Base-by-base conservation (phyloP, 2,113 vertebrate genomes). In the Sinocyclocheilus anshuiensis region DNA sequence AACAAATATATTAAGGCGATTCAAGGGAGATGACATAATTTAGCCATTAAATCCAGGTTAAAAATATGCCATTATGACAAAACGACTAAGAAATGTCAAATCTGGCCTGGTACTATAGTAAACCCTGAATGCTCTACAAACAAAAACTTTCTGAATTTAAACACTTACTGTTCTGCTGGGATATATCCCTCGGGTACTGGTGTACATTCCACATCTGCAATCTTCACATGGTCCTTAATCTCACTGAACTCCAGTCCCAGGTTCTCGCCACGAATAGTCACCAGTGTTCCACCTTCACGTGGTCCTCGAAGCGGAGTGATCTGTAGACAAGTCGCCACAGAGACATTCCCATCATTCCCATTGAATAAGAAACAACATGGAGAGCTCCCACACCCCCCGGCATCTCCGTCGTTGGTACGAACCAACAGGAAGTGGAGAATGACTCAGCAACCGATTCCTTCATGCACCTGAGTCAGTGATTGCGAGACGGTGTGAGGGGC, bases 221-320 rank as follows among this genome's bases (percentile, higher is more conserved):
- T 98, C 87, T 96, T 98, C 89, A 99, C 98, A 0, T 97, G 94
- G 16, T 92, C 95, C 0, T 96, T 95, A 4, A 99, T 99, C 89
- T 99, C 98, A 50, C 92, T 91, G 92, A 99, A 99, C 45, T 97
- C 97, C 93, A 99, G 93, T 0, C 98, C 98, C 89, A 99, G 93
- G 90, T 99, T 99, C 92, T 98, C 98, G 5, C 98, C 98, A 1
- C 96, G 96, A 90, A 99, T 99, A 15, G 98, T 99, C 89, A 99
- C 98, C 33, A 95, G 96, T 1, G 98, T 99, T 4, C 98, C 98
- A 1, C 98, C 98, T 92, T 99, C 98, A 0, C 98, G 95, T 33
- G 98, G 98, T 2, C 98, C 98, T 0, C 96, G 95, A 59, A 97
- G 92, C 0, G 98, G 98, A 24, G 95, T 97, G 87, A 99, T 97